Evolutionary conservation across 2,113 vertebrate genomes (phyloP), one percentile per base, ranked within the genome.

Genomic region (Charadrius vociferus): DNA sequence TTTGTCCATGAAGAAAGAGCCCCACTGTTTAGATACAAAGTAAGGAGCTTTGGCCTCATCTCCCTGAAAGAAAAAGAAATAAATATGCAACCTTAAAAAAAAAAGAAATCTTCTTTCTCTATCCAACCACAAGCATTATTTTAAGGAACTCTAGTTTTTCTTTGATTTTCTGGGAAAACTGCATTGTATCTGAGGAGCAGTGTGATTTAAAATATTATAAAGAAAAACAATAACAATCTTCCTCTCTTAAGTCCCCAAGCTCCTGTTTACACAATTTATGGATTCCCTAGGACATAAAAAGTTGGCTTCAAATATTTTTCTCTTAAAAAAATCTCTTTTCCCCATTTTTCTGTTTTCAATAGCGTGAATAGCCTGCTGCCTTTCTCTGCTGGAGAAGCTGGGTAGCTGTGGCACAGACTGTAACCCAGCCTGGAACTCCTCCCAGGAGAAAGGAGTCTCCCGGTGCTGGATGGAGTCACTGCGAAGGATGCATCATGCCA

Each of bases 1-100:
- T 13, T 96, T 96, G 71, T 99, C 99, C 70, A 98, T 81, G 95
- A 99, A 99, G 97, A 99, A 99, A 53, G 99, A 99, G 71, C 99
- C 99, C 99, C 99, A 99, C 95, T 99, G 99, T 66, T 98, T 97
- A 80, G 99, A 99, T 17, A 91, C 62, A 12, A 96, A 98, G 17
- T 98, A 98, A 43, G 99, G 98, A 58, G 98, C 95, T 97, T 99
- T 98, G 94, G 98, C 98, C 71, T 98, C 97, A 88, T 98, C 97
- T 49, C 75, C 98, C 99, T 99, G 98, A 94, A 98, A 97, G 21
- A 93, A 97, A 95, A 96, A 63, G 2, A 83, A 18, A 86, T 6
- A 82, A 88, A 67, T 8, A 78, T 0, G n/a, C n/a, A n/a, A n/a
- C n/a, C n/a, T n/a, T n/a, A 14, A 49, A 82, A 66, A 68, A 63